These are phyloP conservation scores for Acrossocheilus fasciatus DNA, from an alignment of 2,797 vertebrate genomes.

Conservation along the genomic window DNA sequence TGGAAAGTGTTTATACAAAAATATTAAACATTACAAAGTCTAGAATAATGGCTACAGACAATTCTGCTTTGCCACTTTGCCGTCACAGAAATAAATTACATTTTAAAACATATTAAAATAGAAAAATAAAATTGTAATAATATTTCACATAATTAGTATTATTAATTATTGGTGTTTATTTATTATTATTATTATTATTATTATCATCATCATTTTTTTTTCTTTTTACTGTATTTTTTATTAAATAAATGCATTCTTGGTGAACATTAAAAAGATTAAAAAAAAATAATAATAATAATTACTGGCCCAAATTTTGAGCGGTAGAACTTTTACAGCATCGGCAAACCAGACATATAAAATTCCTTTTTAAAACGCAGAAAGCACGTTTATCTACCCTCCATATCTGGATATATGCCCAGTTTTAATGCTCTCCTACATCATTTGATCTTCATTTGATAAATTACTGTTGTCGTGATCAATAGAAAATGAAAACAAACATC, in stretches of 20 bases:
- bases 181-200: not conserved
- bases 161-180: too few species aligned
- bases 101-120: not conserved
- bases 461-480: not conserved
- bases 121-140: not conserved
- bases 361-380: not conserved
- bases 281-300: not conserved
- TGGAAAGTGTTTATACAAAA: not conserved
- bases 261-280: not conserved
- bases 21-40: not conserved
- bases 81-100: not conserved
- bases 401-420: not conserved
- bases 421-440: not conserved
- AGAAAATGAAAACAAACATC: not conserved
- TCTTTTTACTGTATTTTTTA: not conserved
- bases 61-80: not conserved
- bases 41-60: not conserved
- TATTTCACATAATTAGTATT: not conserved
- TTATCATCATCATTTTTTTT: not conserved
- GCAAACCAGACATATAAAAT: not conserved
- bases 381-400: not conserved
- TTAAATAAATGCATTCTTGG: not conserved
- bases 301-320: not conserved
- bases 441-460: not conserved
- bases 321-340: not conserved